A percentile compares a stretch with the other conserved stretches of the same genome.
Conservation (phyloP, 1,140 invertebrate species). For the Sycophila sp. region DNA sequence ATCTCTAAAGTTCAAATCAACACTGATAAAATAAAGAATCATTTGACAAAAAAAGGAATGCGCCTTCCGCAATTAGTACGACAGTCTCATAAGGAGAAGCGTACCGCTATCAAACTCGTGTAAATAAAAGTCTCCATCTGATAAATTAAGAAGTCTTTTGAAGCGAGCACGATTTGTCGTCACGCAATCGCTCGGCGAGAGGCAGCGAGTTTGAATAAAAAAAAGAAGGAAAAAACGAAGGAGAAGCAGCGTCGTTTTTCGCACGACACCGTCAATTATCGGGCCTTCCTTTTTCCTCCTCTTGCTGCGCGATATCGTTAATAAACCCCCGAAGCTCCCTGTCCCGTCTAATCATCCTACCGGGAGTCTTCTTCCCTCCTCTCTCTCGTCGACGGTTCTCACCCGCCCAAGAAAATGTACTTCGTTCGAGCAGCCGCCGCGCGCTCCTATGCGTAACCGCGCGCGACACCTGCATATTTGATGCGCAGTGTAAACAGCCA, state of each 20-base stretch:
- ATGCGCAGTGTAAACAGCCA: slow-evolving; percentile 58
- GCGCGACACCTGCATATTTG: slow-evolving; percentile 63
- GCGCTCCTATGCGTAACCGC: neutral
- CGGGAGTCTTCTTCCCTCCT: slow-evolving; percentile 41
- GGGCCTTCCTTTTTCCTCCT: slow-evolving; percentile 54
- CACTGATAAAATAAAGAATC: no score
- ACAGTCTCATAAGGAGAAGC: no score
- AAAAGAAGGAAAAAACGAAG: neutral
- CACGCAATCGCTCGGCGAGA: slow-evolving; percentile 3
- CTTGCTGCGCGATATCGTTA: slow-evolving; percentile 64
- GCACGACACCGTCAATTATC: slow-evolving; percentile 58
- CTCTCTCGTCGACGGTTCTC: slow-evolving; percentile 36
- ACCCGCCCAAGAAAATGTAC: slow-evolving; percentile 24
- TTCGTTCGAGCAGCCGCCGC: neutral
- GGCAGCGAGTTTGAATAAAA: neutral
- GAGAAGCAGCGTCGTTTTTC: slow-evolving; percentile 45
- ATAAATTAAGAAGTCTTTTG: neutral
- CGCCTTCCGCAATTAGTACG: no score
- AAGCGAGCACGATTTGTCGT: neutral
- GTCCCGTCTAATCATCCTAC: slow-evolving; percentile 62
- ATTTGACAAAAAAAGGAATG: no score
- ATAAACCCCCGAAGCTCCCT: slow-evolving; percentile 60
- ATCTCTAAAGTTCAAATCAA: no score
- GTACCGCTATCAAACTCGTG: neutral
- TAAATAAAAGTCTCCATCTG: slow-evolving; percentile 5